Percentiles rank a stretch among this genome's conserved stretches.
phyloP scores from a whole-genome alignment of 2,113 vertebrate genomes.

The Lepus americanus region DNA sequence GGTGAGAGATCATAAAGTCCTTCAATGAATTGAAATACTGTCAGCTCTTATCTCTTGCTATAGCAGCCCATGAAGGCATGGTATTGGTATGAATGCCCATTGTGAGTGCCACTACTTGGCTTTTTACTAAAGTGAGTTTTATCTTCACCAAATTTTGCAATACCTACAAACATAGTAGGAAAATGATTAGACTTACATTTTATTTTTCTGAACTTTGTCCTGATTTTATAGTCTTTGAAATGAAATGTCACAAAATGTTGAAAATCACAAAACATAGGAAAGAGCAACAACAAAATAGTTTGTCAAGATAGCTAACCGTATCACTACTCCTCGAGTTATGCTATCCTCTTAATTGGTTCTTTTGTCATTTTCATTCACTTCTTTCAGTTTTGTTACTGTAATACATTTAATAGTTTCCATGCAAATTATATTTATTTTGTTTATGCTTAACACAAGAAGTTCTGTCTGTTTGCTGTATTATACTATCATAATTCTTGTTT shows the following conservation, averaged over 20 bases:
- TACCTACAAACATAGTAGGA: background rate
- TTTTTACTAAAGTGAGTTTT: background rate
- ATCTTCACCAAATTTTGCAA: background rate
- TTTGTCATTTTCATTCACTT: background rate
- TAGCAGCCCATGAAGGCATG: background rate
- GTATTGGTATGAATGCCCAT: background rate
- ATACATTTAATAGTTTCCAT: conserved; percentile 22
- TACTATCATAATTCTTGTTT: background rate
- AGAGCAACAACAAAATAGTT: background rate
- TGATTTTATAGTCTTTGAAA: background rate
- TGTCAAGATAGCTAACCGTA: background rate
- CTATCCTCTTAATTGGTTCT: background rate
- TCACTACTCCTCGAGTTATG: background rate
- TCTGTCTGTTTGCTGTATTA: background rate
- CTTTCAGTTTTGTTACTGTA: conserved; percentile 25
- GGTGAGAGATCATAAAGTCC: background rate
- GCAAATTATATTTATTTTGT: conserved; percentile 57
- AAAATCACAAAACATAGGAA: background rate
- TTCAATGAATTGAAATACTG: background rate
- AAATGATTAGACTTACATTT: background rate
- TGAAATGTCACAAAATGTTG: background rate
- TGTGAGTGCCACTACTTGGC: accelerated
- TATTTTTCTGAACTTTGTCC: background rate
- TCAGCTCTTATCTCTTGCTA: background rate
- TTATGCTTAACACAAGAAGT: background rate